Evolutionary conservation across 2,797 vertebrate genomes (phyloP), one percentile per base, ranked within the genome.

Genomic region (Merluccius polli): DNA sequence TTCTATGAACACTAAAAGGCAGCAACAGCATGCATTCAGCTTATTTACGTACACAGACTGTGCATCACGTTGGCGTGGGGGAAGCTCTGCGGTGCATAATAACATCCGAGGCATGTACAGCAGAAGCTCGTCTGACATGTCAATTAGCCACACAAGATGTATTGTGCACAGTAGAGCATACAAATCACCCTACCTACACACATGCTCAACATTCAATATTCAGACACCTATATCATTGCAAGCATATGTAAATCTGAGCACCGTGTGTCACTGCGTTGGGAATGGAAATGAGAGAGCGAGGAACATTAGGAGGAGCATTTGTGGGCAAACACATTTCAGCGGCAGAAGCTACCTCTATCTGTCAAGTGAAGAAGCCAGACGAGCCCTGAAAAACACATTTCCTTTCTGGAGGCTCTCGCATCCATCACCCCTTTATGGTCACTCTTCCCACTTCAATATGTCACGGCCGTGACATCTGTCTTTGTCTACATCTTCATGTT

Each of bases 381-480:
- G 83, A 86, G 86, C 86, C 85, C 80, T 88, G 90, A 69, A 89
- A 90, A 90, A 89, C 85, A 87, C 87, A 89, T 92, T 89, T 83
- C 84, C 85, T 87, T 85, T 81, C 83, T 82, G 11, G 71, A 89
- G 89, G 85, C 89, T 78, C 84, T 82, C 78, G 68, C 89, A 93
- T 93, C 87, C 83, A 92, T 94, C 92, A 92, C 75, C 74, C 33
- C 70, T 89, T 93, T 93, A 92, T 88, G 84, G 81, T 85, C 83
- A 82, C 87, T 86, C 88, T 86, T 69, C 80, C 52, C 78, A 82
- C 83, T 81, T 83, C 31, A 48, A 73, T 85, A 81, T 85, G 83
- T 86, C 80, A 81, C 85, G 72, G 74, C 81, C 41, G 44, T 73
- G 81, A 83, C 89, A 92, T 93, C 88, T 86, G 90, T 93, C 90